A percentile compares a stretch with the other conserved stretches of the same genome.
Evolutionary conservation across 35 echinoderm and acorn worm genomes (phyloP).

Genomic region (Ptychodera flava): DNA sequence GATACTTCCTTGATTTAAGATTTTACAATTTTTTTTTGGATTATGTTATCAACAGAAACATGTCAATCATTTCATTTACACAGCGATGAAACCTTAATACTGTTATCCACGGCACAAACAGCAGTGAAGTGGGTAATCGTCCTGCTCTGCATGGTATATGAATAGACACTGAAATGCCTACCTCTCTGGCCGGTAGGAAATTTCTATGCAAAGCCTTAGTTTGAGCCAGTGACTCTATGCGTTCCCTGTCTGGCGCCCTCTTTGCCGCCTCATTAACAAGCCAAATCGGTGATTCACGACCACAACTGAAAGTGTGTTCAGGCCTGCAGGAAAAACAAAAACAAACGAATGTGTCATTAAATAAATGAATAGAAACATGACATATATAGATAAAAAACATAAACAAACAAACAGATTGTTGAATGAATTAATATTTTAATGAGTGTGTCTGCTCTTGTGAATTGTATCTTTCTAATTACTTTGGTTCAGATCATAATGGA

Average conservation of each 20-base stretch:
- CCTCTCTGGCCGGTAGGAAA: conserved; percentile 58
- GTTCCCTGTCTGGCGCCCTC: conserved; percentile 54
- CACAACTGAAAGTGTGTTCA: conserved; percentile 84
- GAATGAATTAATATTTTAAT: no score
- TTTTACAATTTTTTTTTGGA: no score
- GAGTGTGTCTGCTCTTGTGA: no score
- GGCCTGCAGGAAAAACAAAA: conserved; percentile 32
- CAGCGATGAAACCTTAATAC: no score
- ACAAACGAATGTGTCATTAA: background rate
- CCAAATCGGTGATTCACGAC: conserved; percentile 88
- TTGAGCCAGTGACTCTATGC: conserved; percentile 57
- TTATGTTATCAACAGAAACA: no score
- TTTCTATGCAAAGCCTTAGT: conserved; percentile 85
- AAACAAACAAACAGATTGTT: background rate
- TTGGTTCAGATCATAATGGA: background rate
- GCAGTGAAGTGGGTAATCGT: no score
- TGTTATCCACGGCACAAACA: no score
- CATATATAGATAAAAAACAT: background rate
- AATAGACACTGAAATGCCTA: no score
- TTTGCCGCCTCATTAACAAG: conserved; percentile 67
- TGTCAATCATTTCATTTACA: no score
- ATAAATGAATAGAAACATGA: background rate
- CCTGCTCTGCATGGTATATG: no score
- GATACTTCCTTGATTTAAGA: no score
- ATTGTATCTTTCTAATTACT: background rate